Conservation (phyloP, 2,888 invertebrate genomes). For the Andrena dorsata region DNA sequence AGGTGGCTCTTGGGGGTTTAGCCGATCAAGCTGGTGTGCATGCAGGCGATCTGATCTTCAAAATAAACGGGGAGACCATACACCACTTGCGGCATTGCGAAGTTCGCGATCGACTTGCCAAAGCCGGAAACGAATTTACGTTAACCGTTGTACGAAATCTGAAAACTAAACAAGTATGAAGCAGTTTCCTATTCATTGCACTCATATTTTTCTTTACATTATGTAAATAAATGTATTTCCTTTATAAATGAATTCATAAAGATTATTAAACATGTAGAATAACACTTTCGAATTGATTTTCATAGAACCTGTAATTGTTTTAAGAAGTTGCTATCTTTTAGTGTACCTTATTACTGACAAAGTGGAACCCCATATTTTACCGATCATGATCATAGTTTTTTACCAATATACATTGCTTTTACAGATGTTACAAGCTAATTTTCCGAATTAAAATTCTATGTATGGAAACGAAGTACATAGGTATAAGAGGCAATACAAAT, state of each 20-base stretch:
- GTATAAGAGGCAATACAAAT: too few relatives aligned
- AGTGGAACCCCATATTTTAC: too few relatives aligned
- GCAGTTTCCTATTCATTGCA: neutral
- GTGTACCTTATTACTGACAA: too few relatives aligned
- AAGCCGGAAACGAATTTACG: conserved; percentile 64
- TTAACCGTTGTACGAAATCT: conserved; percentile 62
- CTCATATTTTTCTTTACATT: neutral
- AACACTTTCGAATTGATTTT: neutral
- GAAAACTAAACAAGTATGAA: conserved; percentile 49
- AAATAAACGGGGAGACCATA: conserved; percentile 68
- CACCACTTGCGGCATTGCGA: conserved; percentile 66
- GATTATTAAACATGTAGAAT: neutral
- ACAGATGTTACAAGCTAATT: too few relatives aligned
- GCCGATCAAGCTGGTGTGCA: conserved; percentile 69
- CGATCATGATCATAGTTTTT: too few relatives aligned
- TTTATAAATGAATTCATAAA: neutral
- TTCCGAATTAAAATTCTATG: too few relatives aligned
- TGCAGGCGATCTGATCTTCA: conserved; percentile 70
- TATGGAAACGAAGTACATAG: too few relatives aligned
- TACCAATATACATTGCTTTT: too few relatives aligned
- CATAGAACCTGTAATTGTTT: too few relatives aligned
- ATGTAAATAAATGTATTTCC: neutral
- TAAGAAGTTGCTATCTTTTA: too few relatives aligned
- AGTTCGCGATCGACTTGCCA: conserved; percentile 61
- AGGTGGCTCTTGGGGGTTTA: conserved; percentile 70